Conservation (phyloP, 1,140 invertebrate species). For the Diorhabda sublineata region DNA sequence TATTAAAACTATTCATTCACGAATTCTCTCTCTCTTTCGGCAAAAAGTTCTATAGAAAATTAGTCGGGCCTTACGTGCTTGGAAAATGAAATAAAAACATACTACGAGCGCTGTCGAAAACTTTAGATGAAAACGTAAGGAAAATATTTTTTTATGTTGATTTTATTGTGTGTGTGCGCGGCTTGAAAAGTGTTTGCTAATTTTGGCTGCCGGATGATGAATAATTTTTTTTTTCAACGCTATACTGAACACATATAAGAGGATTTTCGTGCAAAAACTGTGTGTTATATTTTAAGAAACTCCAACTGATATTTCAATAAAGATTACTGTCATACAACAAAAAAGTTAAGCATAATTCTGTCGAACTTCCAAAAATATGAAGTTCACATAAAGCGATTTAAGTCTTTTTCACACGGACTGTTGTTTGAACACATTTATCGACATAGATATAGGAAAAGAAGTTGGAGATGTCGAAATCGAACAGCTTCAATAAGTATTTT, state of each 20-base stretch:
- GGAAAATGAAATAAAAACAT: not conserved
- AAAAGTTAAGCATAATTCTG: no score
- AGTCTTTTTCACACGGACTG: no score
- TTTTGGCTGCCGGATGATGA: not conserved
- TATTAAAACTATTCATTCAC: not conserved
- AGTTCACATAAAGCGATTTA: no score
- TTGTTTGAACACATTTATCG: no score
- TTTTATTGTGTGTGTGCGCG: not conserved
- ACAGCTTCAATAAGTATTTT: no score
- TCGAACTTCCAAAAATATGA: no score
- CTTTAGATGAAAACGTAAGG: not conserved
- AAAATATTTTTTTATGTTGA: not conserved
- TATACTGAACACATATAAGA: not conserved
- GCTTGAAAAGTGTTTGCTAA: not conserved
- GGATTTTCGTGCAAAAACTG: not conserved
- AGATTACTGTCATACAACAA: no score
- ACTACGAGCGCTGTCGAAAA: not conserved
- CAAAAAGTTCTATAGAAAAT: not conserved
- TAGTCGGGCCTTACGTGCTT: constrained; percentile 1
- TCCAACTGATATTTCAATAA: not conserved
- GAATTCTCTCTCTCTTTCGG: not conserved
- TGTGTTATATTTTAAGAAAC: not conserved
- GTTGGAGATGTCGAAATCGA: no score
- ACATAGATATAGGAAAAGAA: no score
- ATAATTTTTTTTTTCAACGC: not conserved